Evolutionary conservation across 2,113 vertebrate species (phyloP).

Genomic region (Ia io): DNA sequence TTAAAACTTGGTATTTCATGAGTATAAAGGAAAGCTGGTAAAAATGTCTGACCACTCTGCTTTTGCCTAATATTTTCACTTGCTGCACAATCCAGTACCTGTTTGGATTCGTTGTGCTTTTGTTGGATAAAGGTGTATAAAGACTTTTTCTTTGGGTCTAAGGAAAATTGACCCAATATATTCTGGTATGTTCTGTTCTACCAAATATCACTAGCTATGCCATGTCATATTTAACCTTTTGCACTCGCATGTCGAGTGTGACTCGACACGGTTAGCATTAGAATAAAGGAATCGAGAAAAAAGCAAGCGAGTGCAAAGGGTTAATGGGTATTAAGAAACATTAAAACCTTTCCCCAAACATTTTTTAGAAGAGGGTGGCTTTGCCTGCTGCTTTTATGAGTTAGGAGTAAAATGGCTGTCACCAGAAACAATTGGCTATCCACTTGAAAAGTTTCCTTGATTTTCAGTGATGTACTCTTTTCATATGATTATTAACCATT

Average conservation of each 20-base stretch:
- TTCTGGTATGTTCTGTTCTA: slow-evolving; percentile 46
- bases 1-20: slow-evolving; percentile 62
- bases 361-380: slow-evolving; percentile 63
- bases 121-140: slow-evolving; percentile 30
- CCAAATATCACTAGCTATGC: slow-evolving; percentile 35
- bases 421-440: slow-evolving; percentile 41
- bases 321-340: slow-evolving; percentile 71
- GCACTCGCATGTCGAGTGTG: too few relatives aligned
- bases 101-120: slow-evolving; percentile 46
- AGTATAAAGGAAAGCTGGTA: slow-evolving; percentile 38
- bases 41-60: not conserved
- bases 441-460: not conserved
- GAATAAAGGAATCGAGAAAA: too few relatives aligned
- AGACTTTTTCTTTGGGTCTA: slow-evolving; percentile 44
- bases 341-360: slow-evolving; percentile 56
- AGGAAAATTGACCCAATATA: slow-evolving; percentile 49
- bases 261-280: too few relatives aligned
- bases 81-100: slow-evolving; percentile 17
- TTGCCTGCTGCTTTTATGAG: slow-evolving; percentile 68
- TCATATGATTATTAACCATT: not conserved
- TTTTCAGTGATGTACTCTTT: not conserved
- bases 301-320: too few relatives aligned
- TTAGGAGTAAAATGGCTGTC: slow-evolving; percentile 65
- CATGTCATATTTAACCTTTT: slow-evolving; percentile 62
- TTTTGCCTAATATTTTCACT: slow-evolving; percentile 49